Conservation (phyloP, 2,888 invertebrate species). For the Axea sp. region DNA sequence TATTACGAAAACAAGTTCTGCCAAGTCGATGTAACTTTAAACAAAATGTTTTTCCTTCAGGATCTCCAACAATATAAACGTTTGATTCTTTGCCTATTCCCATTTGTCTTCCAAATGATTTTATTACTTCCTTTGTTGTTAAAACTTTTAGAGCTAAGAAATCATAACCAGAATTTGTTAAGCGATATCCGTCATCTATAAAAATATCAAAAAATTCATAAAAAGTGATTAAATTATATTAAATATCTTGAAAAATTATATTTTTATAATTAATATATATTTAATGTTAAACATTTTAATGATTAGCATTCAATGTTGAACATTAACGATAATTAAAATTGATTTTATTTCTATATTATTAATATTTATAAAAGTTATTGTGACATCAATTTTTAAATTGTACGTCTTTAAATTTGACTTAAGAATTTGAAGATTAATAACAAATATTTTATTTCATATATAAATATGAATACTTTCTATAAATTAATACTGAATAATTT, state of each 20-base stretch:
- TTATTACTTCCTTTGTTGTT: slow-evolving; percentile 87
- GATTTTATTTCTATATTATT: too few species aligned
- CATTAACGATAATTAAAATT: too few species aligned
- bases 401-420: too few species aligned
- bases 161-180: slow-evolving; percentile 98
- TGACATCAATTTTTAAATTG: too few species aligned
- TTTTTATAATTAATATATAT: too few species aligned
- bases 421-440: too few species aligned
- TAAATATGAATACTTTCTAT: too few species aligned
- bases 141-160: slow-evolving; percentile 95
- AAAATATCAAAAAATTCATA: slow-evolving; percentile 25
- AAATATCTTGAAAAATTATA: background rate
- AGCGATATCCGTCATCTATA: slow-evolving; percentile 95
- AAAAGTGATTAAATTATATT: slow-evolving; percentile 2
- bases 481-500: too few species aligned
- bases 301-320: too few species aligned
- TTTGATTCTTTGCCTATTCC: slow-evolving; percentile 99
- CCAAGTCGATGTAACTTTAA: slow-evolving; percentile 96
- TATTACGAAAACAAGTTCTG: slow-evolving; percentile 96
- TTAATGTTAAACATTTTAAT: too few species aligned
- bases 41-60: slow-evolving; percentile 89
- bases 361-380: too few species aligned
- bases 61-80: slow-evolving; percentile 93
- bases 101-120: slow-evolving; percentile 97
- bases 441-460: too few species aligned